Conservation (phyloP, 2,113 vertebrate species). For the Cranoglanis bouderius region DNA sequence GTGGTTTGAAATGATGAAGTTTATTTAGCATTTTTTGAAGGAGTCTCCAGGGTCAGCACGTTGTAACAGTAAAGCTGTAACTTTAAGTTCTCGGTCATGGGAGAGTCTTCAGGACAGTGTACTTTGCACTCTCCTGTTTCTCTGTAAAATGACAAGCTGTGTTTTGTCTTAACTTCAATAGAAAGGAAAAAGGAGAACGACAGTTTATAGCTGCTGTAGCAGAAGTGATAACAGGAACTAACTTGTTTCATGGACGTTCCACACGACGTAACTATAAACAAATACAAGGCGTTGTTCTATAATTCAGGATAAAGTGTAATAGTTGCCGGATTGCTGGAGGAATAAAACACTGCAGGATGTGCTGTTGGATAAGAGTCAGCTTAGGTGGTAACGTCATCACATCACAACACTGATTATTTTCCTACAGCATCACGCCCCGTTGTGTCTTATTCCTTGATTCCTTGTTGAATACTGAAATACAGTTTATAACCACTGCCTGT, state of each 20-base stretch:
- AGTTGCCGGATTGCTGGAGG: neutral
- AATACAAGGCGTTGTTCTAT: neutral
- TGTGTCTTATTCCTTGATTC: neutral
- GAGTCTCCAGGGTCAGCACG: neutral
- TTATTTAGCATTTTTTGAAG: neutral
- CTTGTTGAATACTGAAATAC: neutral
- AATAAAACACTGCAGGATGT: neutral
- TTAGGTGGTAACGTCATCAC: neutral
- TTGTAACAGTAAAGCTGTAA: neutral
- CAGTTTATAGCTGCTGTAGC: neutral
- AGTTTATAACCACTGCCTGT: neutral
- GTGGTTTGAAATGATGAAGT: neutral
- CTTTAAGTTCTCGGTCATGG: neutral
- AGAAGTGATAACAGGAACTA: neutral
- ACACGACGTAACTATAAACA: neutral
- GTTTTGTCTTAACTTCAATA: neutral
- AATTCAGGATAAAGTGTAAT: neutral
- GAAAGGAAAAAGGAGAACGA: neutral
- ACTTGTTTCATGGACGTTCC: neutral
- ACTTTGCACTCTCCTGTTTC: neutral
- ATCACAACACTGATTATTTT: neutral
- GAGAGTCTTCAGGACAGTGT: neutral
- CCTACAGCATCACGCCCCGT: neutral
- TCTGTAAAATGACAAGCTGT: neutral
- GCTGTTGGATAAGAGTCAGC: neutral